Base-by-base conservation (phyloP, 2,888 invertebrate genomes). In the Leptogaster cylindrica region DNA sequence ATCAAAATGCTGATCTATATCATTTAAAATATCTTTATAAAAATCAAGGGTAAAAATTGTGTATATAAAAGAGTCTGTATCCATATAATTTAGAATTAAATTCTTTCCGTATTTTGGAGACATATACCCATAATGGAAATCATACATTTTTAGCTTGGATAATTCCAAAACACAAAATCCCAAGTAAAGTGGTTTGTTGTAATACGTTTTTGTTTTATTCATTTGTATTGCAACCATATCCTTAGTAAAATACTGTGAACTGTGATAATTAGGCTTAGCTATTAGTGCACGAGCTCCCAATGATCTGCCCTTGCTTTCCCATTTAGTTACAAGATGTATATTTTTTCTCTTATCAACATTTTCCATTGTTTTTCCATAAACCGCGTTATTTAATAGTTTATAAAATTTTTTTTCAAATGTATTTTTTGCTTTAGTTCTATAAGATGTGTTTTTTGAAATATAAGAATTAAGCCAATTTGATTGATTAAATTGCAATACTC, bases 401-500 rank as follows among this genome's bases (percentile, higher is more conserved):
- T 28, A 51, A 27, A 51, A 27, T 12, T 8, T n/a, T 28, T 28
- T 51, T n/a, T 51, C 14, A 27, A 25, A 51, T 6, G 27, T 7
- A 14, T 51, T 51, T 10, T 8, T 27, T 23, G 58, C 58, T 20
- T 12, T 36, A 20, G 39, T 39, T n/a, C 36, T 8, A 12, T 23
- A 58, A 23, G 36, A n/a, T 12, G 61, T 41, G 27, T 61, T 61
- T 12, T 14, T 27, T 1, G 23, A 6, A 14, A 41, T 61, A 41
- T 61, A 41, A 20, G 4, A n/a, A 39, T 25, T 58, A 14, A 55
- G 20, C 55, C 55, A 55, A 23, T 65, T 28, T 2, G 72, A 73
- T 73, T 77, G 76, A 12, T 68, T 64, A 68, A 77, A 77, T 23
- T 66, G 23, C 8, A 77, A 39, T 8, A 75, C 69, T 8, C 75